Evolutionary conservation across 2,113 vertebrate species (phyloP).

Genomic region (Nettapus auritus): DNA sequence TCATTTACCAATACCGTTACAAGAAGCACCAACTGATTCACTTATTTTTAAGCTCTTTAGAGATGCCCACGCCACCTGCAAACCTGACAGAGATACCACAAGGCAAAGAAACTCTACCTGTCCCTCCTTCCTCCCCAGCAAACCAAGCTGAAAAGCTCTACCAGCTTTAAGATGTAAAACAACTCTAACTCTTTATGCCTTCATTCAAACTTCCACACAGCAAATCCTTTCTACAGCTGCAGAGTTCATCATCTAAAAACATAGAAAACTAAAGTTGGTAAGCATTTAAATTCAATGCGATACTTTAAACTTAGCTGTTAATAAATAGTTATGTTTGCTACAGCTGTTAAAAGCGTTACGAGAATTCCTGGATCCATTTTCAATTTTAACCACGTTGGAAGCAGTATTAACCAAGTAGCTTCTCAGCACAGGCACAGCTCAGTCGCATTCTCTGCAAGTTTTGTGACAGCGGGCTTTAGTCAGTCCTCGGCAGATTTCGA

Average conservation of each 20-base stretch:
- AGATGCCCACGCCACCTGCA: background rate
- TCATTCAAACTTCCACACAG: background rate
- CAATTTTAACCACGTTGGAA: background rate
- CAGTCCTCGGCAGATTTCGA: background rate
- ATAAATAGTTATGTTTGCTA: background rate
- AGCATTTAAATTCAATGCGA: background rate
- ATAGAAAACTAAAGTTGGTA: background rate
- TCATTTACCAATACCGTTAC: background rate
- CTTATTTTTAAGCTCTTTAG: background rate
- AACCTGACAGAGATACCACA: background rate
- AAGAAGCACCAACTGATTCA: background rate
- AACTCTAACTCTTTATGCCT: background rate
- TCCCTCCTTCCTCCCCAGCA: background rate
- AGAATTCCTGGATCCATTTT: background rate
- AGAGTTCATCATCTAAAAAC: background rate
- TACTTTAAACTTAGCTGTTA: background rate
- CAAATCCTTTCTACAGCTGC: background rate
- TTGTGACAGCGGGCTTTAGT: background rate
- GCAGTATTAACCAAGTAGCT: background rate
- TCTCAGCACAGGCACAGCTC: background rate
- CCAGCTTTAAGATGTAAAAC: background rate
- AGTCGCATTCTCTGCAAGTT: background rate
- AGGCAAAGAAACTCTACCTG: background rate
- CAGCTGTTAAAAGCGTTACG: background rate
- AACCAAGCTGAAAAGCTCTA: background rate